Evolutionary conservation across 2,113 vertebrate genomes (phyloP).

Genomic region (Catharus minimus): DNA sequence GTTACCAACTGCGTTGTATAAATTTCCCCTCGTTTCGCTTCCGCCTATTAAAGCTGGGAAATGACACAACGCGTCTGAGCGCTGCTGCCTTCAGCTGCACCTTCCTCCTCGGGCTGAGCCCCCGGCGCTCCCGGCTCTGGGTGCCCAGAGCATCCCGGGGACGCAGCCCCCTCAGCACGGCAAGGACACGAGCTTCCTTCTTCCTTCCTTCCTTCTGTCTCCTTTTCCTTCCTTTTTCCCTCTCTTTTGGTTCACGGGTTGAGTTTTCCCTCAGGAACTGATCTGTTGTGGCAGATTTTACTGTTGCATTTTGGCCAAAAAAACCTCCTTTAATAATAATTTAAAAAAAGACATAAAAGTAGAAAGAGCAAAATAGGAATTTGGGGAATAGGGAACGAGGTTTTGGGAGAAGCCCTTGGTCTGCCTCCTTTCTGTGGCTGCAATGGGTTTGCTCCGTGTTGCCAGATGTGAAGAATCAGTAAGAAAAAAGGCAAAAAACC

Average conservation of each 20-base stretch:
- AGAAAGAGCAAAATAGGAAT: background rate
- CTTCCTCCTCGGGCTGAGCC: background rate
- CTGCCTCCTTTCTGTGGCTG: background rate
- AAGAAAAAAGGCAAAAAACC: background rate
- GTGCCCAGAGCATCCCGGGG: background rate
- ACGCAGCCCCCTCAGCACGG: background rate
- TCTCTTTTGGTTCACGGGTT: background rate
- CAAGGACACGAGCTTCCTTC: background rate
- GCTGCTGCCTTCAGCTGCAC: background rate
- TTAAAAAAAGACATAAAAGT: background rate
- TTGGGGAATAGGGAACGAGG: too few species aligned
- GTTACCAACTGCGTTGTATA: background rate
- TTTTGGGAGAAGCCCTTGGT: background rate
- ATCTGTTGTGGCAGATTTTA: background rate
- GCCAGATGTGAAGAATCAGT: background rate
- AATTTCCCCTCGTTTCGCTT: background rate
- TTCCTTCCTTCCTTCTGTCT: background rate
- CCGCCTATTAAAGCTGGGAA: conserved; percentile 21
- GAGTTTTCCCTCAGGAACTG: background rate
- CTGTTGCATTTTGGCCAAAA: background rate
- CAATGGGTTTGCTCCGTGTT: rapidly evolving
- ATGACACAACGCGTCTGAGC: background rate
- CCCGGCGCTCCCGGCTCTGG: rapidly evolving
- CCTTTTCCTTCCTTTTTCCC: background rate
- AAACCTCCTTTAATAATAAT: too few species aligned